Evolutionary conservation across 2,113 vertebrate species (phyloP).

Genomic region (Anoura caudifer): DNA sequence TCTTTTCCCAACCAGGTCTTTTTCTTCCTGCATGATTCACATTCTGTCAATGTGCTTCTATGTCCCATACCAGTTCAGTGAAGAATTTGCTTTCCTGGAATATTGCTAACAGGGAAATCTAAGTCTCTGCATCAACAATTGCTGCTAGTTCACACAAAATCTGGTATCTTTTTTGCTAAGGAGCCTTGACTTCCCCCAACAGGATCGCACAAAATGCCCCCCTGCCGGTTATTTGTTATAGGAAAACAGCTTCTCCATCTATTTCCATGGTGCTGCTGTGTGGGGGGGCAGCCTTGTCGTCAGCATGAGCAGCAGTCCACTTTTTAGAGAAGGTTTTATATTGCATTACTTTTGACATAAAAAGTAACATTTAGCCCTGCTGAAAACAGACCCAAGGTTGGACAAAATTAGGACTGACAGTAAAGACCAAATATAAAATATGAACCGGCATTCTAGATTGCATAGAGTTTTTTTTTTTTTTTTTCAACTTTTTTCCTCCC

Average conservation of each 20-base stretch:
- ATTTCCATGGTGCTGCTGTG: not conserved
- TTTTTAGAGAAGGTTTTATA: not conserved
- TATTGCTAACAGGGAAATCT: not conserved
- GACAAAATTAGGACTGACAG: not conserved
- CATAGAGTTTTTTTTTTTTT: not conserved
- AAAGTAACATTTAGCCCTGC: not conserved
- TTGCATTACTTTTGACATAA: not conserved
- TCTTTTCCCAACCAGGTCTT: not conserved
- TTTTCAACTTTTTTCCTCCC: not conserved
- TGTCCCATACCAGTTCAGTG: not conserved
- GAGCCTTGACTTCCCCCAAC: not conserved
- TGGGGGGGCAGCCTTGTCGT: not conserved
- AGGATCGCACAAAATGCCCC: not conserved
- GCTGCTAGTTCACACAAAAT: not conserved
- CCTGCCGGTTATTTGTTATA: not conserved
- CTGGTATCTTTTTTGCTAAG: not conserved
- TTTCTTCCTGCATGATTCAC: not conserved
- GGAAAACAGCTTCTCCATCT: not conserved
- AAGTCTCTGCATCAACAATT: not conserved
- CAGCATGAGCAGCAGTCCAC: not conserved
- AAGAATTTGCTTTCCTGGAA: not conserved
- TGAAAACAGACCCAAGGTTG: not conserved
- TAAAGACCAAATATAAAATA: not conserved
- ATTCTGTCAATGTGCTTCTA: not conserved
- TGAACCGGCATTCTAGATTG: not conserved